These are phyloP conservation scores for Tolypeutes matacus DNA, from an alignment of 2,797 vertebrate species.

Conservation along the genomic window DNA sequence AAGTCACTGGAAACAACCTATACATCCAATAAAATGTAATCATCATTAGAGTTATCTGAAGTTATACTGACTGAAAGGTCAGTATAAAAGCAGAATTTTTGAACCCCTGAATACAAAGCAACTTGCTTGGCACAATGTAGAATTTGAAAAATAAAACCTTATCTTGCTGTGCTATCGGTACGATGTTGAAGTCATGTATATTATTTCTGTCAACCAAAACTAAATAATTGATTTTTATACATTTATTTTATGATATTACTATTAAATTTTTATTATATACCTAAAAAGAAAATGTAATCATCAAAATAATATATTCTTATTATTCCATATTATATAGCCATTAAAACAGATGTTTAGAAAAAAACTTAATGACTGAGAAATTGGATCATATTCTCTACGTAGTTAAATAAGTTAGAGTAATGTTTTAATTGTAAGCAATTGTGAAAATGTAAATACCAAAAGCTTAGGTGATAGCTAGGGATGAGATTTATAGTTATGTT, in stretches of 20 bases:
- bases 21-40: neutral
- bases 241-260: too few relatives aligned
- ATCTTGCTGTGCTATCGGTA: too few relatives aligned
- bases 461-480: neutral
- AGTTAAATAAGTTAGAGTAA: slow-evolving; percentile 20
- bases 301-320: neutral
- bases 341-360: neutral
- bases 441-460: slow-evolving; percentile 34
- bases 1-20: neutral
- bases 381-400: neutral
- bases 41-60: too few relatives aligned
- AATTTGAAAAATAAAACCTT: too few relatives aligned
- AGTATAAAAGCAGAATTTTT: too few relatives aligned
- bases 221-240: too few relatives aligned
- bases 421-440: slow-evolving; percentile 63
- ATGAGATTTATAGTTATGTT: neutral
- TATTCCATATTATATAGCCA: neutral
- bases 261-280: too few relatives aligned
- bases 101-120: too few relatives aligned
- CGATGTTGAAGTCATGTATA: too few relatives aligned
- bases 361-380: neutral
- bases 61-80: too few relatives aligned
- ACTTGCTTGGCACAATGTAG: too few relatives aligned
- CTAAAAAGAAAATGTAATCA: slow-evolving; percentile 14
- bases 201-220: too few relatives aligned